Base-by-base conservation (phyloP, 2,113 vertebrate species). In the Stegastes partitus region DNA sequence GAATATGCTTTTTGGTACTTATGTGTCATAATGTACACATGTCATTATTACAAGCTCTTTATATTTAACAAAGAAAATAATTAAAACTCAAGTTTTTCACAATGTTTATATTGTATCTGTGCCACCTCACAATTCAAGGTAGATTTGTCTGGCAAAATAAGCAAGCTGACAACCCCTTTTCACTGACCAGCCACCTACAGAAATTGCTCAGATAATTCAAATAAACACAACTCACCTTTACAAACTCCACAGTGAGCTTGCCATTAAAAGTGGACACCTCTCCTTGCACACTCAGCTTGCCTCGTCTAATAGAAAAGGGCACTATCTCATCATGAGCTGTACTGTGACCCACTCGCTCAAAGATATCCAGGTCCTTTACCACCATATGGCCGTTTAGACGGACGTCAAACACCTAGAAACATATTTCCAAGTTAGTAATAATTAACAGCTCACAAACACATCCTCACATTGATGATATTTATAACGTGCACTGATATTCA, bases 351-450 rank as follows among this genome's bases (percentile, higher is more conserved):
- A 99, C 98, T 31, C 97, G 95, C 39, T 99, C 98, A 89, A 99
- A 99, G 90, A 99, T 99, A 85, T 99, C 98, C 91, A 99, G 91
- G 90, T 99, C 98, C 88, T 98, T 99, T 84, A 99, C 97, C 79
- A 99, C 98, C 2, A 96, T 90, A 0, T 99, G 98, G 79, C 97
- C 96, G 3, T 99, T 99, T 68, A 99, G 90, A 77, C 98, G 96
- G 56, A 99, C 97, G 56, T 99, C 98, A 92, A 99, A 99, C 21
- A 99, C 98, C 98, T 99, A 80, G 44, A 67, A 39, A 34, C 25
- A 68, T 1, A 65, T 44, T 63, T 3, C 4, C 15, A 26, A 28
- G 6, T 65, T 22, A 65, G 19, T n/a, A 67, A 61, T 51, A 11
- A 65, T 28, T 31, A 64, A 31, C 28, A 25, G 26, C 45, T 49